Base-by-base conservation (phyloP, 37 sponge, comb jelly and placozoan genomes). In the Geodia barretti region DNA sequence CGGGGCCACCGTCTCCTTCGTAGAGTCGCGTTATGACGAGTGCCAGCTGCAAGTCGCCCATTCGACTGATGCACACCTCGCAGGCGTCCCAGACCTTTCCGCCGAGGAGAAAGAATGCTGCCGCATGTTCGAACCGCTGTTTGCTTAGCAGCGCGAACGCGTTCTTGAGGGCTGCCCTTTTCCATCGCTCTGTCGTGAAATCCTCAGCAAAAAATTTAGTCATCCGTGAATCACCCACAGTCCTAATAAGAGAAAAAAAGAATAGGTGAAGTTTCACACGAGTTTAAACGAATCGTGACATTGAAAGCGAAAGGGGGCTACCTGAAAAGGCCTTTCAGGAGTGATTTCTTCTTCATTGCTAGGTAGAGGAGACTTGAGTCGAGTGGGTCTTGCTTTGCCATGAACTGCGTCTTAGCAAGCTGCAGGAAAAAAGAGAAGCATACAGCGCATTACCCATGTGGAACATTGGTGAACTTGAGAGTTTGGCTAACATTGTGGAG, bases 41-140 rank as follows among this genome's bases (percentile, higher is more conserved):
- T 23, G 99, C 97, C 79, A 98, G 87, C 87, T 98, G 97, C 1
- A 90, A 40, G 60, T 98, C 97, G 14, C 70, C 42, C 28, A 97
- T 79, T 28, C 84, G 85, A 64, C 75, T 83, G 3, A 96, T 40
- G 47, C 97, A 91, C 62, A 98, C 95, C 63, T 98, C 95, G n/a
- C 96, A 87, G 3, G 97, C 97, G 81, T 98, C 99, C 87, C 88
- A 89, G 21, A 98, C 83, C 60, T 84, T 88, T 58, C 74, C 88
- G 17, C 89, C 95, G 1, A 98, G 84, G 37, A 98, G 81, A 81
- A 98, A 98, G 81, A 98, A 98, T 19, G 99, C 99, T 47, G 97
- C 99, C 39, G 99, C 97, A 11, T 94, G 82, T 40, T 94, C 91
- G 73, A 96, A 96, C 24, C 99, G 89, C 85, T 98, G 99, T 86